phyloP scores from a whole-genome alignment of 2,113 vertebrate genomes.

The Lucifuga dentata region DNA sequence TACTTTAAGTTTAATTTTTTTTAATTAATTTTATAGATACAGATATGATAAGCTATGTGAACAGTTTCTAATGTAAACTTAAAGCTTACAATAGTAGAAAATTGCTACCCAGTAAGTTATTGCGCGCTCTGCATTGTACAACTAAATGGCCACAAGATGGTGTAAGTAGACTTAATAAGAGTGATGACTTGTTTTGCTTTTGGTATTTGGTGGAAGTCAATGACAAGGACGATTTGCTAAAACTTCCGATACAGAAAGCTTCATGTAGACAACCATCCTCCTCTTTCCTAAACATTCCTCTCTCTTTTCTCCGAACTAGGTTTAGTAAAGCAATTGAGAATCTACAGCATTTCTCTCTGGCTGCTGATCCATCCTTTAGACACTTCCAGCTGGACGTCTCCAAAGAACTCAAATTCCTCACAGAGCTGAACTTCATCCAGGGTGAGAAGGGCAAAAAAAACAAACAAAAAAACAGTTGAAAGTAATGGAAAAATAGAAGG shows the following conservation, averaged over 20 bases:
- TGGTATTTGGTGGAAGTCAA: too few relatives aligned
- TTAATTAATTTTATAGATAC: too few relatives aligned
- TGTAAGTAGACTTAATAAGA: not conserved
- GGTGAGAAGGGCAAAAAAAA: constrained; percentile 78
- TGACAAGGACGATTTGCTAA: not conserved
- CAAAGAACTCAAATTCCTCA: constrained; percentile 92
- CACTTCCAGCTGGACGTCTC: constrained; percentile 95
- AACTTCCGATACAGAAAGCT: not conserved
- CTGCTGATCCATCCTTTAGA: constrained; percentile 90
- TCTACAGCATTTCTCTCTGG: constrained; percentile 90
- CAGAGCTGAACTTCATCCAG: constrained; percentile 90
- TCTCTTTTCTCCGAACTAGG: constrained; percentile 72
- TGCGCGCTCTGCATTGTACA: too few relatives aligned
- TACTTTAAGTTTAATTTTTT: not conserved
- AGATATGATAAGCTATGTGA: too few relatives aligned
- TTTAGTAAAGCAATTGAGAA: constrained; percentile 90
- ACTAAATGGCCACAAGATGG: constrained; percentile 1
- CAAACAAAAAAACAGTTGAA: not conserved
- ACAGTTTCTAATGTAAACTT: too few relatives aligned
- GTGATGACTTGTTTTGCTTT: not conserved
- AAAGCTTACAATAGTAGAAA: too few relatives aligned
- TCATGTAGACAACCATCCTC: constrained; percentile 1
- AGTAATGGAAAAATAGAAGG: not conserved
- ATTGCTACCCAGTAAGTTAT: too few relatives aligned
- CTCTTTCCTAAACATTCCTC: not conserved